Evolutionary conservation across 2,797 vertebrate species (phyloP).

Genomic region (Gallinago nigripennis): DNA sequence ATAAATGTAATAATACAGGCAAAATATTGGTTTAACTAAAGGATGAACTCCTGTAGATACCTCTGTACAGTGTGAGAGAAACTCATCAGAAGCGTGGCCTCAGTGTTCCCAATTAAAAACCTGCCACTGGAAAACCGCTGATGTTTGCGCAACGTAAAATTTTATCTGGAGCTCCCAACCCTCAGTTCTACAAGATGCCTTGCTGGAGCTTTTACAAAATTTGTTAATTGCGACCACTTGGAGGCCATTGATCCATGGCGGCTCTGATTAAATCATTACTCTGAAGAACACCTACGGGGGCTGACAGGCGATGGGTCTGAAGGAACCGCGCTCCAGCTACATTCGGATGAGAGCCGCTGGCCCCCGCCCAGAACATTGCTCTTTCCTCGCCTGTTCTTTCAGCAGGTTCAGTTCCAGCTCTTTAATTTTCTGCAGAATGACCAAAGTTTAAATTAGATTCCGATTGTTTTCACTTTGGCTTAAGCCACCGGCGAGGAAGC

Average conservation of each 20-base stretch:
- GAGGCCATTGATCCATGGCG: not conserved
- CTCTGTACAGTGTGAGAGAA: not conserved
- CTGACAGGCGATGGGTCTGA: not conserved
- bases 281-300: not conserved
- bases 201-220: conserved; percentile 2
- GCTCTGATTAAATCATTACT: conserved; percentile 51
- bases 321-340: not conserved
- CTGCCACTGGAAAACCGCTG: not conserved
- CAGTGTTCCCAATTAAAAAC: not conserved
- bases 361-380: not conserved
- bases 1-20: not conserved
- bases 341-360: not conserved
- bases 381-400: not conserved
- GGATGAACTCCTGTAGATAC: not conserved
- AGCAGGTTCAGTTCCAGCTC: not conserved
- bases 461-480: conserved; percentile 37
- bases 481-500: conserved; percentile 7
- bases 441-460: conserved; percentile 27
- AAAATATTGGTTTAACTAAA: not conserved
- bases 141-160: not conserved
- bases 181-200: not conserved
- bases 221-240: conserved; percentile 20
- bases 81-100: not conserved
- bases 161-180: not conserved
- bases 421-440: conserved; percentile 52